Conservation (phyloP, 2,113 vertebrate genomes). For the Leptodactylus fuscus region DNA sequence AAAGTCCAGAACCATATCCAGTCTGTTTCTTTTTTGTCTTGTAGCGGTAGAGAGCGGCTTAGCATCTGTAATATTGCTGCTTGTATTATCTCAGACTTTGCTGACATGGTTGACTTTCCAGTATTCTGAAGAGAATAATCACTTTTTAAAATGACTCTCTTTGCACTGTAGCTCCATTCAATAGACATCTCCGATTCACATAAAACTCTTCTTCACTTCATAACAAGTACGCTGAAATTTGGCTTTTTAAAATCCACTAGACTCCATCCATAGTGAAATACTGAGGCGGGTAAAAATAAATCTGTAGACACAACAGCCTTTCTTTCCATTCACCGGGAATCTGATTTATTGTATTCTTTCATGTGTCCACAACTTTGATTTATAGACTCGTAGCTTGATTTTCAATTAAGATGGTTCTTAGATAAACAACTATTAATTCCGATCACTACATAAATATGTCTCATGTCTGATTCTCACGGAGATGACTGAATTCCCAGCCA, state of each 20-base stretch:
- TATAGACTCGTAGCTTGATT: slow-evolving; percentile 17
- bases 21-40: background rate
- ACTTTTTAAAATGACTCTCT: background rate
- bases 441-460: slow-evolving; percentile 4
- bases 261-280: background rate
- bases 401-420: slow-evolving; percentile 9
- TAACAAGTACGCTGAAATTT: background rate
- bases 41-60: background rate
- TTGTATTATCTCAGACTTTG: background rate
- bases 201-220: background rate
- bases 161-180: background rate
- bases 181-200: background rate
- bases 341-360: background rate
- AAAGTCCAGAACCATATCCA: background rate
- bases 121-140: background rate
- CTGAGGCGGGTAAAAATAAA: background rate
- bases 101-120: background rate
- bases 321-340: background rate
- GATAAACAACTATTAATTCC: background rate
- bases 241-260: background rate
- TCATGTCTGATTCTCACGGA: slow-evolving; percentile 2
- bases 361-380: background rate
- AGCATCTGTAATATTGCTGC: background rate
- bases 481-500: slow-evolving; percentile 5
- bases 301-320: background rate